Evolutionary conservation across 2,797 vertebrate genomes (phyloP).

Genomic region (Rhadinocentrus ornatus): DNA sequence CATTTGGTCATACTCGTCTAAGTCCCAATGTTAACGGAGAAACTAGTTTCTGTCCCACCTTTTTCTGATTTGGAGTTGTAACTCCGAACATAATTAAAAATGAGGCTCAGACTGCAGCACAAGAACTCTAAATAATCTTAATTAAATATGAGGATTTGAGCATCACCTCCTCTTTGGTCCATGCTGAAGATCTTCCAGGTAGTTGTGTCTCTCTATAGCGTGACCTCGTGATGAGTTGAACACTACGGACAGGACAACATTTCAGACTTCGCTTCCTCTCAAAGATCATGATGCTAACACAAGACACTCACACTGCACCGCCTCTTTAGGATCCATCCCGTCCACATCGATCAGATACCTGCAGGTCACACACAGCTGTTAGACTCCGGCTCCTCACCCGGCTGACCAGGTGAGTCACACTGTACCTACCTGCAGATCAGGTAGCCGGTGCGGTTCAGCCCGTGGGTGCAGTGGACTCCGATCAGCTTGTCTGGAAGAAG

Average conservation of each 20-base stretch:
- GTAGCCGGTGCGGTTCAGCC: conserved; percentile 94
- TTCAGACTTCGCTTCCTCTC: not conserved
- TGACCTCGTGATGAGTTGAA: conserved; percentile 80
- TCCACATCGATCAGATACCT: conserved; percentile 86
- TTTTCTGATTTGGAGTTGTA: too few species aligned
- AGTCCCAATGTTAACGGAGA: too few species aligned
- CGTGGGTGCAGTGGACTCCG: conserved; percentile 95
- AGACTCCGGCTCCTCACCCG: too few species aligned
- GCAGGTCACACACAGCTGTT: conserved; percentile 30
- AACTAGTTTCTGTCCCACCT: too few species aligned
- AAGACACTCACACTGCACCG: conserved; percentile 66
- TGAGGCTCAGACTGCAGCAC: too few species aligned
- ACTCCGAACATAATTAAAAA: not conserved
- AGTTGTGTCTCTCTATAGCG: conserved; percentile 79
- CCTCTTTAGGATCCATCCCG: conserved; percentile 72
- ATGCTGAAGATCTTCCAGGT: conserved; percentile 72
- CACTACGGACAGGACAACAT: conserved; percentile 61
- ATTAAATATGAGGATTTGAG: not conserved
- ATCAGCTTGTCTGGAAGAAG: conserved; percentile 87
- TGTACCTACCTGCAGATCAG: conserved; percentile 95
- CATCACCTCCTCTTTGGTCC: conserved; percentile 76
- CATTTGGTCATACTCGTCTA: too few species aligned
- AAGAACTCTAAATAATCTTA: not conserved
- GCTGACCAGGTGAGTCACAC: too few species aligned
- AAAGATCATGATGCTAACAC: not conserved